Evolutionary conservation across 2,888 invertebrate species (phyloP).

Genomic region (Micoletzkya japonica): DNA sequence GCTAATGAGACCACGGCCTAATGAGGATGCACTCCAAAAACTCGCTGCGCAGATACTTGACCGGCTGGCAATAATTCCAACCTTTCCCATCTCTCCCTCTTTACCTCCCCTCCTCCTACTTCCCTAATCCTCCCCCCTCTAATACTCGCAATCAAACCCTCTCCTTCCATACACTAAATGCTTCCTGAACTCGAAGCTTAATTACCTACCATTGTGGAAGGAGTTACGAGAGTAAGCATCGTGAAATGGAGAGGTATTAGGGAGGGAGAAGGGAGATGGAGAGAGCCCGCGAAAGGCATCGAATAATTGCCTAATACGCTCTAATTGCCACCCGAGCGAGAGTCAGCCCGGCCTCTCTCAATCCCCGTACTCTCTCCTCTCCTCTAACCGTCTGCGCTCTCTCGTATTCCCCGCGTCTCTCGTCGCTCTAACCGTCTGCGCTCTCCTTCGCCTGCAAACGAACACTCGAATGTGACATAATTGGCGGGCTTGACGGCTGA

Average conservation of each 20-base stretch:
- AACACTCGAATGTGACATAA: too few species aligned
- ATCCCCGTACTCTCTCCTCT: neutral
- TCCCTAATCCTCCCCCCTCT: neutral
- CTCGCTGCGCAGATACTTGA: neutral
- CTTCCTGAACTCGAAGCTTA: constrained; percentile 14
- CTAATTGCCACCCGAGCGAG: constrained; percentile 16
- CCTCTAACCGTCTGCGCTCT: neutral
- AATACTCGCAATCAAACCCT: neutral
- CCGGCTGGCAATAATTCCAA: neutral
- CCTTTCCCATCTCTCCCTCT: neutral
- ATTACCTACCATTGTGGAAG: constrained; percentile 19
- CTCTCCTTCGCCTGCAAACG: too few species aligned
- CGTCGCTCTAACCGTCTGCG: too few species aligned
- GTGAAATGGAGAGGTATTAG: neutral
- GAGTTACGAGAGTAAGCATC: neutral
- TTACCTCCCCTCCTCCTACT: neutral
- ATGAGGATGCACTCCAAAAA: neutral
- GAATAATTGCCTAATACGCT: constrained; percentile 24
- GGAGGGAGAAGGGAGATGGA: too few species aligned
- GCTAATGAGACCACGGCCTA: neutral
- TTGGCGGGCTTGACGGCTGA: constrained; percentile 5
- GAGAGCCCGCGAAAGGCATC: constrained; percentile 1
- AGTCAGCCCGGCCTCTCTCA: neutral
- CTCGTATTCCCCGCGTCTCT: neutral
- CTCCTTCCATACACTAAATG: neutral